phyloP scores from a whole-genome alignment of 30 jellyfish, hydroid and myxozoan genomes.

The Turritopsis dohrnii region DNA sequence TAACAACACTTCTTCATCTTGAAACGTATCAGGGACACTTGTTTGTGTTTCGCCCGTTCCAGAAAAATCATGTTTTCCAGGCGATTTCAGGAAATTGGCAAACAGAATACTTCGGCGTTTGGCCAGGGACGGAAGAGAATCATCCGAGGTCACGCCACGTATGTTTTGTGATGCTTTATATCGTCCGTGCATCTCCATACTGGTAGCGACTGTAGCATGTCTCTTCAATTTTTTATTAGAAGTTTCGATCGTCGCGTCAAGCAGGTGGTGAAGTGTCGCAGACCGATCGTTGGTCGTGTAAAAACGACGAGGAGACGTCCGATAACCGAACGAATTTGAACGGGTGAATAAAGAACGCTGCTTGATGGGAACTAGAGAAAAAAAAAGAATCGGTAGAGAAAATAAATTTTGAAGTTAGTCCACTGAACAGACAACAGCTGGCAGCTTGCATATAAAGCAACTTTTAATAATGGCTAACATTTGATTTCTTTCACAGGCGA shows the following conservation, averaged over 20 bases:
- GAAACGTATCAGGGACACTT: background rate
- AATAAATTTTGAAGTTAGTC: no score
- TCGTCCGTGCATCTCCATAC: background rate
- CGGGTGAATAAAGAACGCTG: slow-evolving; percentile 3
- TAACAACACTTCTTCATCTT: background rate
- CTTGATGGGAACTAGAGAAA: slow-evolving; percentile 8
- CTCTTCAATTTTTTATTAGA: background rate
- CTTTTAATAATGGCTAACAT: no score
- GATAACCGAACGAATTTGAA: slow-evolving; percentile 29
- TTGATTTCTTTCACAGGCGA: slow-evolving; percentile 29
- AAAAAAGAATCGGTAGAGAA: background rate
- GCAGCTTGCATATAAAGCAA: no score
- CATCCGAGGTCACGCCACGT: background rate
- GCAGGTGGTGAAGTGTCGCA: slow-evolving; percentile 3
- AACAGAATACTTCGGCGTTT: background rate
- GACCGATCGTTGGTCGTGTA: slow-evolving; percentile 20
- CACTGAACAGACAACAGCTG: no score
- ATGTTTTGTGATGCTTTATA: background rate
- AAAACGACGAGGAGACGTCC: slow-evolving; percentile 34
- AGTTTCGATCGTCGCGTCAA: background rate
- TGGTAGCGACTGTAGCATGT: background rate
- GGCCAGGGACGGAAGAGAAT: background rate
- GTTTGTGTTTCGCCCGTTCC: background rate
- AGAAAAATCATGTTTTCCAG: background rate
- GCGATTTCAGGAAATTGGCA: background rate